These are phyloP conservation scores for Rhodinocichla rosea DNA, from an alignment of 2,113 vertebrate species.

Conservation along the genomic window DNA sequence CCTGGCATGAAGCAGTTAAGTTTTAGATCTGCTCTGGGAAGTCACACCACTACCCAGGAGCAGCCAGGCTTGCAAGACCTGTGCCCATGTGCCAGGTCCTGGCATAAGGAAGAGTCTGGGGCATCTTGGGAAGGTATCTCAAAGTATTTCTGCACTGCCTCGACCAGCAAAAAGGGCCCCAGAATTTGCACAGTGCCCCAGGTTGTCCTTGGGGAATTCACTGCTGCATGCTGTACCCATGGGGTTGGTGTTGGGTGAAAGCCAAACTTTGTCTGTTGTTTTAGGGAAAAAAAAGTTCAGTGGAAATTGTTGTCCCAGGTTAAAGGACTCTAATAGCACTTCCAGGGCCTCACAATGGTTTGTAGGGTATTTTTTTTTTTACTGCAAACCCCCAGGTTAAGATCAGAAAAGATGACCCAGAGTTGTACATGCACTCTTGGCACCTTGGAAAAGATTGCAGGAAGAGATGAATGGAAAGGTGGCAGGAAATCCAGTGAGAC, in stretches of 20 bases:
- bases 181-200: not conserved
- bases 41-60: not conserved
- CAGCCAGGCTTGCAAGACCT: not conserved
- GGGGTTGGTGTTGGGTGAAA: not conserved
- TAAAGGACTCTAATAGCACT: not conserved
- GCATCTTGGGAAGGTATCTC: not conserved
- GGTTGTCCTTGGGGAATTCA: not conserved
- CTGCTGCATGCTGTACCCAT: not conserved
- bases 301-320: not conserved
- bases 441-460: not conserved
- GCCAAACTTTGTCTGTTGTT: not conserved
- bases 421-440: not conserved
- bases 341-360: not conserved
- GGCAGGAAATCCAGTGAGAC: not conserved
- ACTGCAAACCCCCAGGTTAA: not conserved
- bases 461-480: not conserved
- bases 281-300: not conserved
- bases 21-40: not conserved
- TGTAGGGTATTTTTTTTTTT: not conserved
- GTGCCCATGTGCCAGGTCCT: not conserved
- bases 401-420: not conserved
- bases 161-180: not conserved
- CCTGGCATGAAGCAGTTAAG: not conserved
- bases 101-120: not conserved
- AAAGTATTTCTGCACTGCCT: not conserved